Evolutionary conservation across 2,888 invertebrate species (phyloP).

Genomic region (Hyposoter dolosus): DNA sequence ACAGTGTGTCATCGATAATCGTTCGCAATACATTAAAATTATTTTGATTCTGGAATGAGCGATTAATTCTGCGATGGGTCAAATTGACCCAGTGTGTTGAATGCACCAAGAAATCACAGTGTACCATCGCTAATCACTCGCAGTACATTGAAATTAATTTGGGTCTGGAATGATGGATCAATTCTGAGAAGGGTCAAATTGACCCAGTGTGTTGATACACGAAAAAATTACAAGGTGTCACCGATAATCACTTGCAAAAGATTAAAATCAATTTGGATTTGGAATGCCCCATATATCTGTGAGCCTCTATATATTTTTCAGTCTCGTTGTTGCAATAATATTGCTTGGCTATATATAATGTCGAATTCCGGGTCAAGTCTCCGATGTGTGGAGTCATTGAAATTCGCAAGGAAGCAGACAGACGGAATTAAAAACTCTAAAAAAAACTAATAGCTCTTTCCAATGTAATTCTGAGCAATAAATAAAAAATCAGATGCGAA

Average conservation of each 20-base stretch:
- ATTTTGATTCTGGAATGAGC: neutral
- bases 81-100: too few species aligned
- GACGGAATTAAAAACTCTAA: neutral
- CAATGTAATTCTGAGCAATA: neutral
- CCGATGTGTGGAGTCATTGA: neutral
- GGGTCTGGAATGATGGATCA: neutral
- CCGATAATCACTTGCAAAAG: neutral
- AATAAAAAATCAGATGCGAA: neutral
- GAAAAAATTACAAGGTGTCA: neutral
- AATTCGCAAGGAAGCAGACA: slow-evolving; percentile 18
- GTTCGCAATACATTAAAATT: neutral
- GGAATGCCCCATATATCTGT: neutral
- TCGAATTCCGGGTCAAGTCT: slow-evolving; percentile 43
- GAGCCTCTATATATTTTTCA: neutral
- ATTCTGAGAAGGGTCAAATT: too few species aligned
- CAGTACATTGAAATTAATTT: neutral
- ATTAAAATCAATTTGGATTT: neutral
- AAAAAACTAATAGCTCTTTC: neutral
- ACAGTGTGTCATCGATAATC: neutral
- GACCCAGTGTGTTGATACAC: too few species aligned
- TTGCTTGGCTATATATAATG: slow-evolving; percentile 42
- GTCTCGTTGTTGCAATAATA: slow-evolving; percentile 51
- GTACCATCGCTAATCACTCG: neutral
- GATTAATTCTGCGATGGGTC: too few species aligned
- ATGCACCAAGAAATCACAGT: too few species aligned